Evolutionary conservation across 2,113 vertebrate genomes (phyloP).

Genomic region (Sebastes fasciatus): DNA sequence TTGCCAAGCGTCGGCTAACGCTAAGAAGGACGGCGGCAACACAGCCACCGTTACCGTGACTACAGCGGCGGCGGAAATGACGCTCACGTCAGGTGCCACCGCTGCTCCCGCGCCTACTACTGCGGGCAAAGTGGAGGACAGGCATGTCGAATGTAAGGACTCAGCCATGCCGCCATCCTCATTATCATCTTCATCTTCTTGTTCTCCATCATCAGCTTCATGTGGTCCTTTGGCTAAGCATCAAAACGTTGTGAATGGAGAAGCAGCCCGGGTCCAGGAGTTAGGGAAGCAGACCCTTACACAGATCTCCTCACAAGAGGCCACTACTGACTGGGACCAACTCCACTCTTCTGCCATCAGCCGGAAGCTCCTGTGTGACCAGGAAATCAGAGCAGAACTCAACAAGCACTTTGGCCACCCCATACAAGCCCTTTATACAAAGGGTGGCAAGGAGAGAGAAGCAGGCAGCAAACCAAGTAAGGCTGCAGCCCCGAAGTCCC

Average conservation of each 20-base stretch:
- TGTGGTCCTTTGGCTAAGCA: constrained; percentile 85
- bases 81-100: constrained; percentile 82
- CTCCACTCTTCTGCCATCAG: constrained; percentile 76
- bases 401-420: constrained; percentile 98
- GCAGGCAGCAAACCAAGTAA: constrained; percentile 65
- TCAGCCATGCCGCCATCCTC: constrained; percentile 84
- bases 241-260: constrained; percentile 85
- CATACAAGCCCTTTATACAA: constrained; percentile 87
- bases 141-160: constrained; percentile 92
- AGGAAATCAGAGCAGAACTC: constrained; percentile 97
- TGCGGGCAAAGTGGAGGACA: constrained; percentile 87
- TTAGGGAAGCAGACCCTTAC: constrained; percentile 69
- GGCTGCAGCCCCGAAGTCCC: constrained; percentile 60
- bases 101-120: constrained; percentile 75
- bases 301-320: constrained; percentile 64
- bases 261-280: constrained; percentile 82
- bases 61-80: constrained; percentile 56
- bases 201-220: constrained; percentile 77
- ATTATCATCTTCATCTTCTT: constrained; percentile 76
- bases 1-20: constrained; percentile 92
- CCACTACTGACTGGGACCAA: constrained; percentile 77
- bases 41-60: constrained; percentile 61
- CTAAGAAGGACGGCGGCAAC: constrained; percentile 86
- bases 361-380: constrained; percentile 94
- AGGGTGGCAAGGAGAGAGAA: constrained; percentile 63